Conservation (phyloP, 2,888 invertebrate genomes). For the Globia sparganii region DNA sequence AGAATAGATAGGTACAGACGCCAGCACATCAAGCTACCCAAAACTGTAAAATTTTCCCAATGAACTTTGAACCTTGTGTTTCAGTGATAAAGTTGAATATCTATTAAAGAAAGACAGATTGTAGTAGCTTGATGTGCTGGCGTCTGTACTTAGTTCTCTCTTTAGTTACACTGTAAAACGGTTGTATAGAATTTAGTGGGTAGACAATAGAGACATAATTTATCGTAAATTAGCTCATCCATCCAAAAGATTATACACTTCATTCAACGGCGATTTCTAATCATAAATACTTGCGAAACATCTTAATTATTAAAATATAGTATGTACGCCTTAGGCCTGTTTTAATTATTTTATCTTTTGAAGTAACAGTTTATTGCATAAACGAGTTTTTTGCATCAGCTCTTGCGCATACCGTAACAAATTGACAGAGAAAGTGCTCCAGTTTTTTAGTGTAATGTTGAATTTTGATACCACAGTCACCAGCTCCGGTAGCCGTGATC, state of each 20-base stretch:
- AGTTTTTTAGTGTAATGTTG: conserved; percentile 36
- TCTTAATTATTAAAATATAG: not conserved
- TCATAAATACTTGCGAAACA: not conserved
- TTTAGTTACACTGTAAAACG: no score
- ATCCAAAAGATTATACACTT: not conserved
- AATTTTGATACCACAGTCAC: conserved; percentile 43
- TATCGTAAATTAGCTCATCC: not conserved
- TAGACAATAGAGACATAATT: no score
- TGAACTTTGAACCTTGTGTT: no score
- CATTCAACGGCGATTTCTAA: not conserved
- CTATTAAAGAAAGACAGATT: no score
- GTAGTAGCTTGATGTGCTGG: no score
- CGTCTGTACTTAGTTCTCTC: no score
- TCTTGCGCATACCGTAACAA: conserved; percentile 63
- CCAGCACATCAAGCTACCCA: no score
- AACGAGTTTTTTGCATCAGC: conserved; percentile 49
- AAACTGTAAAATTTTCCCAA: no score
- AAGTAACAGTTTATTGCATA: conserved; percentile 35
- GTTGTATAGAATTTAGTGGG: no score
- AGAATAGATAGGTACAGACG: no score
- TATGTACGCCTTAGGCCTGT: not conserved
- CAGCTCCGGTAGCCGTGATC: conserved; percentile 74
- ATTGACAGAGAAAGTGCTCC: conserved; percentile 65
- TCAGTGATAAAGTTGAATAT: no score
- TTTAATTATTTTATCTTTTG: not conserved